Evolutionary conservation across 2,113 vertebrate genomes (phyloP).

Genomic region (Perca schrenkii): DNA sequence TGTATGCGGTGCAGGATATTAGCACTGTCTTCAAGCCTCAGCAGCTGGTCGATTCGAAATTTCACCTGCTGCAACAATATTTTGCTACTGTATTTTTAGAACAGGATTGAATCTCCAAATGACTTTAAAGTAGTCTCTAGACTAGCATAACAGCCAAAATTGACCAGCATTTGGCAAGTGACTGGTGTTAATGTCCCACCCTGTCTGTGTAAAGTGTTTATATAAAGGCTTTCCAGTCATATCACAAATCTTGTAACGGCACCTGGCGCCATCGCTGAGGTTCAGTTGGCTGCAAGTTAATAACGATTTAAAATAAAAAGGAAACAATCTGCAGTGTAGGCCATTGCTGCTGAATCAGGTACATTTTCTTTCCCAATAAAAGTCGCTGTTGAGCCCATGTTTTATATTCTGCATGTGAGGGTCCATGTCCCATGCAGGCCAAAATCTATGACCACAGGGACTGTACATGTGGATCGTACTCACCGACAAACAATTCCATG

Average conservation of each 20-base stretch:
- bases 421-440: background rate
- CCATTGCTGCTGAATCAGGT: background rate
- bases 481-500: background rate
- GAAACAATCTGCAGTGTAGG: background rate
- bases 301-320: background rate
- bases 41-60: conserved; percentile 32
- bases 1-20: conserved; percentile 32
- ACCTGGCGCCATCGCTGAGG: conserved; percentile 42
- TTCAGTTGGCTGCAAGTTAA: background rate
- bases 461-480: background rate
- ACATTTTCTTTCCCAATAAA: too few relatives aligned
- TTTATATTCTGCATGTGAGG: background rate
- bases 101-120: conserved; percentile 21
- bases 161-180: conserved; percentile 42
- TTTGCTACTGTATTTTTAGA: conserved; percentile 9
- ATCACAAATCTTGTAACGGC: conserved; percentile 39
- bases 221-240: conserved; percentile 23
- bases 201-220: conserved; percentile 26
- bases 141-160: conserved; percentile 1
- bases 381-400: background rate
- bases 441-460: background rate
- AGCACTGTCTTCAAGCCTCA: conserved; percentile 35
- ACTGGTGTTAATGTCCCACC: conserved; percentile 50
- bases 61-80: conserved; percentile 17
- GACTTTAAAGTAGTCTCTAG: conserved; percentile 6